phyloP scores from a whole-genome alignment of 2,888 invertebrate species.

The Drosophila affinis region DNA sequence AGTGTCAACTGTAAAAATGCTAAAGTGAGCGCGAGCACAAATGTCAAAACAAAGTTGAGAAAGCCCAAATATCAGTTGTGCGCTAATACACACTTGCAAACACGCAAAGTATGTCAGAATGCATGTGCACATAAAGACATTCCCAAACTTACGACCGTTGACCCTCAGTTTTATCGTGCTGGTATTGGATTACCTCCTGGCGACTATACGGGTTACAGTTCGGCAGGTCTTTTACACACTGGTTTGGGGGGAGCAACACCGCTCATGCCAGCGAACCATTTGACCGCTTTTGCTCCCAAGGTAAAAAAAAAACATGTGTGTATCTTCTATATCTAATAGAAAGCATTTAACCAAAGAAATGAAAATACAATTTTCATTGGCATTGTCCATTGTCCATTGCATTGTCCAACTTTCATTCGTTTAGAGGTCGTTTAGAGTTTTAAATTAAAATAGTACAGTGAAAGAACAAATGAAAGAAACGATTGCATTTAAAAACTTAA shows the following conservation, averaged over 20 bases:
- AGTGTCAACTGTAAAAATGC: too few relatives aligned
- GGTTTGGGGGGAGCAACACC: conserved; percentile 91
- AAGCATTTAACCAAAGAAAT: neutral
- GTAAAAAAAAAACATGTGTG: conserved; percentile 85
- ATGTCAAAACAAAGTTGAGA: too few relatives aligned
- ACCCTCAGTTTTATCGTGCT: conserved; percentile 91
- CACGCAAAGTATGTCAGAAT: too few relatives aligned
- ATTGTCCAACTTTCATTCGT: neutral
- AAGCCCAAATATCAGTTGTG: too few relatives aligned
- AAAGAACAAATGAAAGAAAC: neutral
- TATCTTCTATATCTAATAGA: neutral
- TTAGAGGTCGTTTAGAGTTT: neutral
- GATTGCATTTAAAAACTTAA: neutral
- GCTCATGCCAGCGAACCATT: conserved; percentile 94
- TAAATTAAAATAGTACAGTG: neutral
- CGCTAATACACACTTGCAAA: too few relatives aligned
- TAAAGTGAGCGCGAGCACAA: too few relatives aligned
- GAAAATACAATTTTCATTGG: neutral
- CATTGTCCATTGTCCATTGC: neutral
- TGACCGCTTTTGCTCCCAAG: conserved; percentile 95
- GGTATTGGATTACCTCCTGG: conserved; percentile 88
- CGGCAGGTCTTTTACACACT: conserved; percentile 90
- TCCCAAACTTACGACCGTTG: conserved; percentile 91
- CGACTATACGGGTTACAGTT: conserved; percentile 91
- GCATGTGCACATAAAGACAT: too few relatives aligned